Conservation (phyloP, 2,888 invertebrate genomes). For the Gnatocerus cornutus region DNA sequence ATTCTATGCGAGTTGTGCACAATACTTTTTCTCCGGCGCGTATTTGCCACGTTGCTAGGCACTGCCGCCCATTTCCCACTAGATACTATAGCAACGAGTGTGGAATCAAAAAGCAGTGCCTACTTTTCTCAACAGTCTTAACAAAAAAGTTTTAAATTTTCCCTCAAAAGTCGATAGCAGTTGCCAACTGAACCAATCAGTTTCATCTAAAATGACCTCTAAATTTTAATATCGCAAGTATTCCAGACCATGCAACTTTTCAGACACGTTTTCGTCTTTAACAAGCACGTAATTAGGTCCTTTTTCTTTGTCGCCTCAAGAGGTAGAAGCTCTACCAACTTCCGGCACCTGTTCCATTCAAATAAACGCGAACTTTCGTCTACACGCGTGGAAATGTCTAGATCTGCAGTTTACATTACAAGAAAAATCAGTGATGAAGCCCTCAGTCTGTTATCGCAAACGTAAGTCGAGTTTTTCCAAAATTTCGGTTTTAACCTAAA, state of each 20-base stretch:
- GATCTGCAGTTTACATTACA: constrained; percentile 81
- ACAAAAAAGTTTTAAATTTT: neutral
- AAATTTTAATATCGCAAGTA: neutral
- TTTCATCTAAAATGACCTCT: constrained; percentile 5
- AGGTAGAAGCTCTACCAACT: neutral
- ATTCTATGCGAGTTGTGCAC: too few relatives aligned
- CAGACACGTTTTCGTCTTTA: neutral
- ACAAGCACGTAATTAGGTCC: neutral
- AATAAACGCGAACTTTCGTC: constrained; percentile 9
- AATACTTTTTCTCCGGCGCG: too few relatives aligned
- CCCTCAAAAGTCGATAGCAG: neutral
- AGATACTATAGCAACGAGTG: too few relatives aligned
- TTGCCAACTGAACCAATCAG: neutral
- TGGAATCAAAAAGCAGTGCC: too few relatives aligned
- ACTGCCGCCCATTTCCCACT: too few relatives aligned
- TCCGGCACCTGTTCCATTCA: too few relatives aligned
- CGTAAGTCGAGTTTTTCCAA: constrained; percentile 71
- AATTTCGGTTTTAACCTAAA: neutral
- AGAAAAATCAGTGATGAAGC: constrained; percentile 80
- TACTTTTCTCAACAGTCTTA: too few relatives aligned
- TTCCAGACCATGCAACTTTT: constrained; percentile 4
- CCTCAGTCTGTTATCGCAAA: constrained; percentile 76
- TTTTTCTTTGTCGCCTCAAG: neutral
- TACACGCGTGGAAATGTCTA: constrained; percentile 63
- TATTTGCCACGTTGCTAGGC: too few relatives aligned